Conservation (phyloP, 2,888 invertebrate species). For the Anoplius nigerrimus region DNA sequence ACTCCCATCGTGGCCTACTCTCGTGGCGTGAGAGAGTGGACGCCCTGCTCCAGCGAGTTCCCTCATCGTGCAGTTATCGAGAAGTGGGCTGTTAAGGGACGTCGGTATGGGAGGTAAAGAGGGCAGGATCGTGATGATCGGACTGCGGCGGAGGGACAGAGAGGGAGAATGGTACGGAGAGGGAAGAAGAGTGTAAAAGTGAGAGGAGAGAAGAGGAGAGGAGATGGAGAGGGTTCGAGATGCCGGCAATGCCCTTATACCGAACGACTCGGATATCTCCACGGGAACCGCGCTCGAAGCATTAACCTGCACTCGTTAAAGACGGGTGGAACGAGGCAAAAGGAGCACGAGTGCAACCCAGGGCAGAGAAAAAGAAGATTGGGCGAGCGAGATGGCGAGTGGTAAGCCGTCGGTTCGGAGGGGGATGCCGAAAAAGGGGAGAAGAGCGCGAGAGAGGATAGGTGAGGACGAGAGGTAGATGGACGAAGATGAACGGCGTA, state of each 20-base stretch:
- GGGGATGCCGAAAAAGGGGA: background rate
- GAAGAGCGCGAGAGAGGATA: slow-evolving; percentile 11
- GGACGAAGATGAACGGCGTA: background rate
- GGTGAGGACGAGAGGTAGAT: slow-evolving; percentile 2
- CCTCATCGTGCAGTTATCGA: slow-evolving; percentile 28
- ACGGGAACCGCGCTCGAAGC: slow-evolving; percentile 28
- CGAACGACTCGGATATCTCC: slow-evolving; percentile 35
- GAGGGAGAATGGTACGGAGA: background rate
- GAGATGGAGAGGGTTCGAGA: slow-evolving; percentile 5
- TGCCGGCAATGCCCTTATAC: background rate
- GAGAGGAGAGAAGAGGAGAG: background rate
- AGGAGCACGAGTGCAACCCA: slow-evolving; percentile 8
- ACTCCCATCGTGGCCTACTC: background rate
- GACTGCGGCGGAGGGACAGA: slow-evolving; percentile 12
- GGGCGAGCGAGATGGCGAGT: too few species aligned
- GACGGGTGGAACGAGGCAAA: slow-evolving; percentile 19
- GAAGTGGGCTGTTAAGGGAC: slow-evolving; percentile 35
- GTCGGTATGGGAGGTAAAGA: slow-evolving; percentile 9
- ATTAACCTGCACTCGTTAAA: slow-evolving; percentile 44
- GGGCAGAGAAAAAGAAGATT: background rate
- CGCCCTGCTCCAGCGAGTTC: background rate
- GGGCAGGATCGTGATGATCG: background rate
- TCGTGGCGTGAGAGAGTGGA: slow-evolving; percentile 9
- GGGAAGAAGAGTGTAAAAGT: background rate
- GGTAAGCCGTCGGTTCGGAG: too few species aligned